These are phyloP conservation scores for Bubo blakistoni DNA, from an alignment of 2,113 vertebrate species.

Conservation along the genomic window DNA sequence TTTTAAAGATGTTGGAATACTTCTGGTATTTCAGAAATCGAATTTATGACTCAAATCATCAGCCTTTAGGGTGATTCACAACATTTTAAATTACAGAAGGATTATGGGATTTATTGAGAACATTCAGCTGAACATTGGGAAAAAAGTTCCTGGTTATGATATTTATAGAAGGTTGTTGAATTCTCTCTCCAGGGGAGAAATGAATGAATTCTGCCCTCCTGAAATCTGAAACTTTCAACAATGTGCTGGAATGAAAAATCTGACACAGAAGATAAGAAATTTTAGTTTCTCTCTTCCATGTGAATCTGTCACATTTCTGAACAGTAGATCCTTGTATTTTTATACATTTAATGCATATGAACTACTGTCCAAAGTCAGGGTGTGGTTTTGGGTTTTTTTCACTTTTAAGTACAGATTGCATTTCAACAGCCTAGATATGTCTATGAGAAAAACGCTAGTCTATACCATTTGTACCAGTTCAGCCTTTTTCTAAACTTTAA, in stretches of 20 bases:
- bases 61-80: not conserved
- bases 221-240: not conserved
- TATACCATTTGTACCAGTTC: not conserved
- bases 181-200: not conserved
- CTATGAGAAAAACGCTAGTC: not conserved
- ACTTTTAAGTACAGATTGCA: not conserved
- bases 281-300: not conserved
- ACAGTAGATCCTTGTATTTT: not conserved
- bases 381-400: fast-evolving
- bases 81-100: not conserved
- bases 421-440: not conserved
- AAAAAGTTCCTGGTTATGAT: not conserved
- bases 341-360: not conserved
- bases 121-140: not conserved
- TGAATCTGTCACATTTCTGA: not conserved
- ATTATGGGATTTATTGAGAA: conserved; percentile 22
- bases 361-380: not conserved
- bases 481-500: not conserved
- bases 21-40: not conserved
- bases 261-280: not conserved
- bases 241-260: not conserved
- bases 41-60: not conserved
- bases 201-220: not conserved
- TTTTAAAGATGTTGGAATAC: not conserved
- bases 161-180: not conserved